A percentile compares a stretch with the other conserved stretches of the same genome.
phyloP scores from a whole-genome alignment of 2,113 vertebrate species.

The Kryptolebias marmoratus region DNA sequence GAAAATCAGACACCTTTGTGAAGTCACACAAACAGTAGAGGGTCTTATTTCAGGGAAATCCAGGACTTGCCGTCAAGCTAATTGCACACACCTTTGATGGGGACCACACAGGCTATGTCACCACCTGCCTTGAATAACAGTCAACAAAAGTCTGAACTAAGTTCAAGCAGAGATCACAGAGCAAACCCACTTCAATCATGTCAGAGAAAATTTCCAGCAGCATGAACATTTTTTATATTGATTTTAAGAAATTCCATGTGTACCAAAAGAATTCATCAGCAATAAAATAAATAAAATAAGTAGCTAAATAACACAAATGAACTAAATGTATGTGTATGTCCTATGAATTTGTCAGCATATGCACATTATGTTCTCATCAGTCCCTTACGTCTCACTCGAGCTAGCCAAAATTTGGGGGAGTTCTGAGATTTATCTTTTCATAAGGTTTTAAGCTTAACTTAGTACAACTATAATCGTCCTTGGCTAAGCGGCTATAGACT shows the following conservation, averaged over 20 bases:
- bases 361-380: constrained; percentile 26
- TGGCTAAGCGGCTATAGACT: too few species aligned
- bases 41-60: constrained; percentile 73
- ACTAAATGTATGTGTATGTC: background rate
- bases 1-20: constrained; percentile 27
- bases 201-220: background rate
- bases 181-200: constrained; percentile 9
- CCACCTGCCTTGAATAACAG: constrained; percentile 71
- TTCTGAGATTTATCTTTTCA: constrained; percentile 5
- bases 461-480: too few species aligned
- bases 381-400: constrained; percentile 18
- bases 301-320: background rate
- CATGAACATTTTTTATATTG: background rate
- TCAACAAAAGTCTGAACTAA: constrained; percentile 43
- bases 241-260: background rate
- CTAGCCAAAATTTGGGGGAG: constrained; percentile 36
- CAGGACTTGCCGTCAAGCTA: constrained; percentile 76
- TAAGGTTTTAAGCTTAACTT: too few species aligned
- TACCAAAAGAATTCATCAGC: background rate
- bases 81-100: constrained; percentile 79
- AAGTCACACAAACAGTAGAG: constrained; percentile 52
- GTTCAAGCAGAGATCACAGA: constrained; percentile 41
- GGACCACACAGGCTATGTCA: constrained; percentile 75
- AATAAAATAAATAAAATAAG: background rate
- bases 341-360: background rate